Percentiles rank a stretch among this genome's conserved stretches.
Conservation (phyloP, 1,140 invertebrate species). For the Atta colombica region DNA sequence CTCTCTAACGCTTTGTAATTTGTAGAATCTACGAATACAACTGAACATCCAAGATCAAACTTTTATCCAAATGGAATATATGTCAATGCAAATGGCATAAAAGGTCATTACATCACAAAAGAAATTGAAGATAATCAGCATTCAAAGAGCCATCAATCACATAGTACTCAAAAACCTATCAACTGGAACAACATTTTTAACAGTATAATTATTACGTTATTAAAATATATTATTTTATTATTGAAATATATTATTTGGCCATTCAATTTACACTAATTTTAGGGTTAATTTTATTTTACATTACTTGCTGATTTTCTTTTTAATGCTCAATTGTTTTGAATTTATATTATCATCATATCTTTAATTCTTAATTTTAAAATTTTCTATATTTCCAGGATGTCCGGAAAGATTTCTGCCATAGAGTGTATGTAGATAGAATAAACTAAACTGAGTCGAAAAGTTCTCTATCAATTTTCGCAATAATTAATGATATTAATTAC, state of each 20-base stretch:
- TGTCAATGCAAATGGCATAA: constrained; percentile 72
- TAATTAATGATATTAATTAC: too few relatives aligned
- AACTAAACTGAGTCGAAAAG: too few relatives aligned
- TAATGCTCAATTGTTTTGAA: not conserved
- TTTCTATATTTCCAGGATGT: not conserved
- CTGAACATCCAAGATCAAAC: constrained; percentile 18
- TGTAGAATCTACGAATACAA: constrained; percentile 47
- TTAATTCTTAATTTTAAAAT: constrained; percentile 9
- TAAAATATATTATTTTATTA: not conserved
- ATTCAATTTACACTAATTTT: not conserved
- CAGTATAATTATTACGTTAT: constrained; percentile 37
- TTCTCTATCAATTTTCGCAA: too few relatives aligned
- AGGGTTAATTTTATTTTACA: not conserved
- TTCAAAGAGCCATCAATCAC: constrained; percentile 70
- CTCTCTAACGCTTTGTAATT: not conserved
- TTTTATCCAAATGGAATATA: constrained; percentile 71
- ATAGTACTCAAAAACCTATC: constrained; percentile 9
- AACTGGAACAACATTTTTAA: constrained; percentile 8
- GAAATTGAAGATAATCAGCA: constrained; percentile 78
- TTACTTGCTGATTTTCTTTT: not conserved
- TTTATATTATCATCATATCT: not conserved
- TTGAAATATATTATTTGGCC: not conserved
- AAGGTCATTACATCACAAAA: constrained; percentile 75
- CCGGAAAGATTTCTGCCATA: too few relatives aligned
- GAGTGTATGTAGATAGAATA: too few relatives aligned